Conservation (phyloP, 2,888 invertebrate genomes). For the Sylvicola fuscatus region DNA sequence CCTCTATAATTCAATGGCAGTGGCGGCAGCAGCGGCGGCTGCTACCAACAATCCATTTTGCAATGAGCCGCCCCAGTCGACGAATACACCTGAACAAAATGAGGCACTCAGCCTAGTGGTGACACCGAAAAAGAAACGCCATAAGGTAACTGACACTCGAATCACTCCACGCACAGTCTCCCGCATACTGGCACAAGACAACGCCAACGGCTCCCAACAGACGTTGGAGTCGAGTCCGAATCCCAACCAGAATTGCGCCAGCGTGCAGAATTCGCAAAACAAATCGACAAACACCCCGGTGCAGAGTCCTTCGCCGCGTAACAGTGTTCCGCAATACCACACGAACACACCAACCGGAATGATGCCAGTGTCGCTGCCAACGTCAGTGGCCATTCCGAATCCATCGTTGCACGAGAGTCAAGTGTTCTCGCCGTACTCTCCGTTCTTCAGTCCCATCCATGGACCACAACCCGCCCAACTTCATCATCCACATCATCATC, state of each 20-base stretch:
- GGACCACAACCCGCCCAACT: slow-evolving; percentile 25
- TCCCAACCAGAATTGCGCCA: slow-evolving; percentile 4
- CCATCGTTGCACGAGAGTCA: slow-evolving; percentile 88
- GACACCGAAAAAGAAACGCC: slow-evolving; percentile 88
- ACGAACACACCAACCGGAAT: slow-evolving; percentile 48
- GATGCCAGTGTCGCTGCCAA: slow-evolving; percentile 75
- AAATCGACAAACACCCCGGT: slow-evolving; percentile 27
- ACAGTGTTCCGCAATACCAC: slow-evolving; percentile 18
- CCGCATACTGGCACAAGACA: slow-evolving; percentile 65
- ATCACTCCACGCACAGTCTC: slow-evolving; percentile 82
- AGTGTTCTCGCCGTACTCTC: slow-evolving; percentile 80
- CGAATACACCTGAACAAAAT: slow-evolving; percentile 62
- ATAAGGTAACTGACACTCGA: slow-evolving; percentile 90
- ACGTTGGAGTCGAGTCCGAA: slow-evolving; percentile 4
- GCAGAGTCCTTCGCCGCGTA: slow-evolving; percentile 44
- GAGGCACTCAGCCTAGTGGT: slow-evolving; percentile 90
- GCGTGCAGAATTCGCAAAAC: slow-evolving; percentile 10
- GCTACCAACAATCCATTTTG: slow-evolving; percentile 30
- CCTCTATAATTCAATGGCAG: slow-evolving; percentile 42
- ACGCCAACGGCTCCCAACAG: slow-evolving; percentile 38
- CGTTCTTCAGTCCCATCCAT: slow-evolving; percentile 51
- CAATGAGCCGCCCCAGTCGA: slow-evolving; percentile 36
- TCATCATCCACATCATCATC: slow-evolving; percentile 13
- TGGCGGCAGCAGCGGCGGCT: slow-evolving; percentile 27
- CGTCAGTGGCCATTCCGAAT: slow-evolving; percentile 91